These are phyloP conservation scores for Dicycla oo DNA, from an alignment of 2,888 invertebrate species.

Conservation along the genomic window DNA sequence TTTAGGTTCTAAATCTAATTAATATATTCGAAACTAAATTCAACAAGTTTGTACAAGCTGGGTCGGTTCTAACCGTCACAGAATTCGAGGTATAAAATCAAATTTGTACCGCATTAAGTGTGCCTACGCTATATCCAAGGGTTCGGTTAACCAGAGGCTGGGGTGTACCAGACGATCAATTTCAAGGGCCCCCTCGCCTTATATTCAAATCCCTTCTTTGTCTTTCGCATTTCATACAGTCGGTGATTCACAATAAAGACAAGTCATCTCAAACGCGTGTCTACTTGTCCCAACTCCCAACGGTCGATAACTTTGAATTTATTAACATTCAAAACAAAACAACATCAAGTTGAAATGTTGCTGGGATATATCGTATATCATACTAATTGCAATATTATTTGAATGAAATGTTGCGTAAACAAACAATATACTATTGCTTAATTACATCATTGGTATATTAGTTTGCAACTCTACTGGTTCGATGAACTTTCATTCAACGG, in stretches of 20 bases:
- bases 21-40: slow-evolving; percentile 49
- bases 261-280: slow-evolving; percentile 63
- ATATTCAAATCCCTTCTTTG: slow-evolving; percentile 89
- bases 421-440: slow-evolving; percentile 39
- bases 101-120: slow-evolving; percentile 87
- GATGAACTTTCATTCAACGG: slow-evolving; percentile 56
- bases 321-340: slow-evolving; percentile 42
- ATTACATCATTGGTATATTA: slow-evolving; percentile 35
- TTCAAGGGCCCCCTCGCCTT: slow-evolving; percentile 87
- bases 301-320: slow-evolving; percentile 59
- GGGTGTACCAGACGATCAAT: slow-evolving; percentile 87
- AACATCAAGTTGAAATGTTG: slow-evolving; percentile 12
- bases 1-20: slow-evolving; percentile 37
- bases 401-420: slow-evolving; percentile 39
- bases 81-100: slow-evolving; percentile 79
- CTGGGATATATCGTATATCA: slow-evolving; percentile 8
- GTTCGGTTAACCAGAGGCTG: slow-evolving; percentile 87
- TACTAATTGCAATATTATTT: slow-evolving; percentile 16
- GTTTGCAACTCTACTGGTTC: slow-evolving; percentile 44
- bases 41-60: slow-evolving; percentile 57
- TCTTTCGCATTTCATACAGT: slow-evolving; percentile 87
- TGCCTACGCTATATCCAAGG: slow-evolving; percentile 77
- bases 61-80: slow-evolving; percentile 50
- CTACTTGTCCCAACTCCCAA: slow-evolving; percentile 60
- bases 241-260: slow-evolving; percentile 82